Evolutionary conservation across 2,888 invertebrate species (phyloP).

Genomic region (Marronus borbonicus): DNA sequence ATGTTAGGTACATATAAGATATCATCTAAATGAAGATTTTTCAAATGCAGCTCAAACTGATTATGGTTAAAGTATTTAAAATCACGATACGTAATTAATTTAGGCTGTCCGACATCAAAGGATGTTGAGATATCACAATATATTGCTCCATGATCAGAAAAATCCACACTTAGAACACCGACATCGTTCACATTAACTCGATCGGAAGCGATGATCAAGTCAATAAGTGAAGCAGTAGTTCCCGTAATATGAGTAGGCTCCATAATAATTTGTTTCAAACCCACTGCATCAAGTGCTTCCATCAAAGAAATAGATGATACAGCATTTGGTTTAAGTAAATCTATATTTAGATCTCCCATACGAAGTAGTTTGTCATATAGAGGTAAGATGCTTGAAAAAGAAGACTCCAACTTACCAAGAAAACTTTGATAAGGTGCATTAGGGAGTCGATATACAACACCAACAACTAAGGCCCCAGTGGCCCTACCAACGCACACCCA

Average conservation of each 20-base stretch:
- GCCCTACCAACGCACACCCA: neutral
- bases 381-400: neutral
- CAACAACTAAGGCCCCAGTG: neutral
- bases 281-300: neutral
- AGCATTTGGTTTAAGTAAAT: constrained; percentile 14
- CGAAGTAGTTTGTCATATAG: constrained; percentile 10
- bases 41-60: neutral
- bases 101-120: neutral
- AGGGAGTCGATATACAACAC: constrained; percentile 24
- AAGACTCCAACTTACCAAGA: constrained; percentile 12
- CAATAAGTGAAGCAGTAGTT: neutral
- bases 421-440: neutral
- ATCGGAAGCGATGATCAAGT: neutral
- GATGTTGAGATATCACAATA: neutral
- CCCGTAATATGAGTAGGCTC: constrained; percentile 18
- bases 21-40: too few relatives aligned
- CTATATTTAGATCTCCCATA: constrained; percentile 33
- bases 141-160: neutral
- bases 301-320: neutral
- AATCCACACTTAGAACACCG: neutral
- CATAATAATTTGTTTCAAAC: neutral
- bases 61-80: neutral
- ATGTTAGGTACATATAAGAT: too few relatives aligned
- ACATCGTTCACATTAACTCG: neutral
- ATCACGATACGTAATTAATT: neutral